Base-by-base conservation (phyloP, 2,888 invertebrate genomes). In the Geotrupes spiniger region DNA sequence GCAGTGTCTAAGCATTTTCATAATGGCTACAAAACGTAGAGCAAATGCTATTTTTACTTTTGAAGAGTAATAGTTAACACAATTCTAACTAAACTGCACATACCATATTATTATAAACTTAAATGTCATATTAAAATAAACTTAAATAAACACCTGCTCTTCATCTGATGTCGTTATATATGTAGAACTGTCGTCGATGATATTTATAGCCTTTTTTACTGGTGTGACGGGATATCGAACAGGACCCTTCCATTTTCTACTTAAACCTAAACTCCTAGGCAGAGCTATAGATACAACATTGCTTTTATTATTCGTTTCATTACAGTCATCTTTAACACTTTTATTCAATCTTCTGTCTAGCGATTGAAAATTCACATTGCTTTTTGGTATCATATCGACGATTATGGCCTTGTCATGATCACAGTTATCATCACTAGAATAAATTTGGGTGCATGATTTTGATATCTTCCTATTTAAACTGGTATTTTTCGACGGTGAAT, bases 151-250 rank as follows among this genome's bases (percentile, higher is more conserved):
- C 70, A 83, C 80, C 70, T 82, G 82, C 66, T 82, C 82, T 62
- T 82, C 81, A 63, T 82, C 81, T 1, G 81, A 81, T 59, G 63
- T 66, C 17, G 63, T 63, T 53, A 78, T 75, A 68, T 76, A 76
- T 68, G 71, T 72, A 53, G 73, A 68, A 41, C 75, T 68, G 64
- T 73, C 73, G 49, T 71, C 71, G 37, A 71, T 69, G 33, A 61
- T 47, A 14, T 49, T 38, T 6, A 53, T 33, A 41, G 39, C 60
- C 57, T 68, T 68, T 61, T 82, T 82, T 44, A 81, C 77, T 31
- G 83, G 83, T 25, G 83, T 83, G 4, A 83, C 83, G 2, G 83
- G 83, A 66, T 83, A 83, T 54, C 77, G 71, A 1, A 83, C 81
- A 12, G 82, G 83, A 1, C 83, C 83, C 38, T 78, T 61, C 81